These are phyloP conservation scores for Gnatocerus cornutus DNA, from an alignment of 2,888 invertebrate species.

Conservation along the genomic window DNA sequence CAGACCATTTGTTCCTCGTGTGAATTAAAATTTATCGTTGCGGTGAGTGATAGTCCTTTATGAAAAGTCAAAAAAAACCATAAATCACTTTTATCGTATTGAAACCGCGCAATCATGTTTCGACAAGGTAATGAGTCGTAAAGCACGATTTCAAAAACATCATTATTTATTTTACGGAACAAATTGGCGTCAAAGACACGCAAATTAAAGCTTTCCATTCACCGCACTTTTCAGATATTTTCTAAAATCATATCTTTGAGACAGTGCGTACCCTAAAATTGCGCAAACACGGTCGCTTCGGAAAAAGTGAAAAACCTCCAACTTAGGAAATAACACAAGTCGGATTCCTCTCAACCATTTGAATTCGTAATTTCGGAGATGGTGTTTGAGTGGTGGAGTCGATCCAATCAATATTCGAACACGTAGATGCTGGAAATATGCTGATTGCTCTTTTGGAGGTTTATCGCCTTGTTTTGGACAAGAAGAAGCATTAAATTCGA, in stretches of 20 bases:
- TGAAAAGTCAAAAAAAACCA: slow-evolving; percentile 16
- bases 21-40: not conserved
- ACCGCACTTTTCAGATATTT: slow-evolving; percentile 10
- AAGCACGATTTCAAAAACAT: slow-evolving; percentile 16
- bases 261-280: slow-evolving; percentile 23
- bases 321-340: slow-evolving; percentile 32
- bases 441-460: slow-evolving; percentile 40
- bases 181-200: slow-evolving; percentile 26
- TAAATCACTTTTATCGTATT: slow-evolving; percentile 33
- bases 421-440: slow-evolving; percentile 36
- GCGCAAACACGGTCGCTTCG: slow-evolving; percentile 6
- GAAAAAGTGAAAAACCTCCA: slow-evolving; percentile 27
- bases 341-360: slow-evolving; percentile 32
- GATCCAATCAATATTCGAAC: slow-evolving; percentile 36
- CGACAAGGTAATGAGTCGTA: slow-evolving; percentile 34
- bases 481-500: slow-evolving; percentile 35
- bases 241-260: slow-evolving; percentile 14
- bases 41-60: slow-evolving; percentile 4
- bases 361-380: slow-evolving; percentile 43
- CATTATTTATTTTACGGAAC: slow-evolving; percentile 30
- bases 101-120: slow-evolving; percentile 20
- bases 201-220: slow-evolving; percentile 26
- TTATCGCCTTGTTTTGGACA: slow-evolving; percentile 46
- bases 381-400: slow-evolving; percentile 35
- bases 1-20: not conserved